A percentile compares a stretch with the other conserved stretches of the same genome.
These are phyloP conservation scores for Rotaria socialis DNA, from an alignment of 2,888 invertebrate species.

Conservation along the genomic window DNA sequence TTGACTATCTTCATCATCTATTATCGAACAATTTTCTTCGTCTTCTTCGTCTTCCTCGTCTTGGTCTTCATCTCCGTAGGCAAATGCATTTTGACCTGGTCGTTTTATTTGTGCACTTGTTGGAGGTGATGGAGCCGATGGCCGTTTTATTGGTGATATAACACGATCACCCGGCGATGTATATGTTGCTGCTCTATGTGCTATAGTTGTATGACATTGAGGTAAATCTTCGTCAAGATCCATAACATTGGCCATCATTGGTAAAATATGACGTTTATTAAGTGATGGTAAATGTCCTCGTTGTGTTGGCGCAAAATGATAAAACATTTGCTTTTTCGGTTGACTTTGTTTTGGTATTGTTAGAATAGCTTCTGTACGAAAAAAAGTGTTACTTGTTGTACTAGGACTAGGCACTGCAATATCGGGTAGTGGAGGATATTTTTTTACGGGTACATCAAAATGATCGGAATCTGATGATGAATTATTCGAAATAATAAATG, in stretches of 20 bases:
- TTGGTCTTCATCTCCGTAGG: slow-evolving; percentile 13
- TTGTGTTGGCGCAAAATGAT: slow-evolving; percentile 24
- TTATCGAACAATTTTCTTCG: background rate
- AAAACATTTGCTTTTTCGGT: slow-evolving; percentile 28
- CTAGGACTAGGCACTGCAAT: background rate
- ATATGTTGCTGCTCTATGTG: slow-evolving; percentile 33
- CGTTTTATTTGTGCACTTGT: slow-evolving; percentile 38
- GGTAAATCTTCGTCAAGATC: slow-evolving; percentile 46
- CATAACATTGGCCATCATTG: slow-evolving; percentile 33
- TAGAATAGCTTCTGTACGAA: background rate
- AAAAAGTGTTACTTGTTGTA: slow-evolving; percentile 21
- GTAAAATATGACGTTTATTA: background rate
- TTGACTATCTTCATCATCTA: slow-evolving; percentile 35
- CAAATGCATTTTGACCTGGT: background rate
- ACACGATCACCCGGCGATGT: slow-evolving; percentile 42
- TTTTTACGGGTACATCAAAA: slow-evolving; percentile 38
- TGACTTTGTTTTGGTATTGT: background rate
- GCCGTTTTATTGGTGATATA: slow-evolving; percentile 44
- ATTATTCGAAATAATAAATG: slow-evolving; percentile 10
- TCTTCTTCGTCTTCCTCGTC: background rate
- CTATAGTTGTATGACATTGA: slow-evolving; percentile 1
- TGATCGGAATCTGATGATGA: background rate
- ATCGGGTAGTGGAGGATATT: slow-evolving; percentile 43
- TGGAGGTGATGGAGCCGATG: slow-evolving; percentile 43
- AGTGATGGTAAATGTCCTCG: background rate